phyloP scores from a whole-genome alignment of 2,113 vertebrate genomes.

The Syrrhaptes paradoxus region DNA sequence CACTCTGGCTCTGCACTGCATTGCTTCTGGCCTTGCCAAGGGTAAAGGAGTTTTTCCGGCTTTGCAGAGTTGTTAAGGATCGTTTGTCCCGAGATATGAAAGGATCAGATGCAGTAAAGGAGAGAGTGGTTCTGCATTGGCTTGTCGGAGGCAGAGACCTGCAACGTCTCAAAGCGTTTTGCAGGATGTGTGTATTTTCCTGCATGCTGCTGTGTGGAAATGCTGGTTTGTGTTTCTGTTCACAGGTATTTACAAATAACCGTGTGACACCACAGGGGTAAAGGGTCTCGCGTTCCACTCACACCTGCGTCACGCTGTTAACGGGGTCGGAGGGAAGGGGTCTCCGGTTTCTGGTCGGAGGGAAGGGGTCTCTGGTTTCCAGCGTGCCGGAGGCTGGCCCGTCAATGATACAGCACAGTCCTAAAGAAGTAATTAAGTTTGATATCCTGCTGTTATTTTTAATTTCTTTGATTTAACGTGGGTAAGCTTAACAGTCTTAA shows the following conservation, averaged over 20 bases:
- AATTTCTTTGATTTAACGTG: background rate
- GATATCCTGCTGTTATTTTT: background rate
- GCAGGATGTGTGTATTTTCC: background rate
- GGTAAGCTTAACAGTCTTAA: background rate
- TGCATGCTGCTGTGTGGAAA: background rate
- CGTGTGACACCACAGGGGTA: background rate
- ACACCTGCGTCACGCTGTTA: rapidly evolving
- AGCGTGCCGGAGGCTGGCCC: background rate
- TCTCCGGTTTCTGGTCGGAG: background rate
- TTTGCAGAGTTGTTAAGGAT: background rate
- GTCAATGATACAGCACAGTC: background rate
- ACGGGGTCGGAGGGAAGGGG: background rate
- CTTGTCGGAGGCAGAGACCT: background rate
- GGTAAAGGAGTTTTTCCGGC: background rate
- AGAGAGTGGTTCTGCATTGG: background rate
- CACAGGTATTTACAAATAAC: background rate
- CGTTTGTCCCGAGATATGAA: rapidly evolving
- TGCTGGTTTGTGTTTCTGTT: background rate
- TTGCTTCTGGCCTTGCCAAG: background rate
- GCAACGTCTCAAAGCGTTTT: background rate
- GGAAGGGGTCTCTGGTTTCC: background rate
- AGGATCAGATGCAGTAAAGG: background rate
- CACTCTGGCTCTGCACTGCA: background rate
- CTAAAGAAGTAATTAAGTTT: background rate
- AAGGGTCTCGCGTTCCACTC: background rate